A percentile compares a stretch with the other conserved stretches of the same genome.
These are phyloP conservation scores for Nudaria mundana DNA, from an alignment of 2,888 invertebrate genomes.

Conservation along the genomic window DNA sequence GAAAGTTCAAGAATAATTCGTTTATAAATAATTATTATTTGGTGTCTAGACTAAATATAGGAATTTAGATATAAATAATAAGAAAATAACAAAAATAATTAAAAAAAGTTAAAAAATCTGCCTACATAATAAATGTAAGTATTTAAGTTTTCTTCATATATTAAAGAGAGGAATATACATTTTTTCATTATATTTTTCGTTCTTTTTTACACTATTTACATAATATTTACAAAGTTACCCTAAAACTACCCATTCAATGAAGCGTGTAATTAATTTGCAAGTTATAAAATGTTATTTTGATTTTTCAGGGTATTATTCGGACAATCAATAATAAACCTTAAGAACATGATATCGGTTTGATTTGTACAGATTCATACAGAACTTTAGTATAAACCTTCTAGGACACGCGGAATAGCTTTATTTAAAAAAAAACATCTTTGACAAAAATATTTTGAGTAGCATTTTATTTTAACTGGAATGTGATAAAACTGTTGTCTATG, in stretches of 20 bases:
- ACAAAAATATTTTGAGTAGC: too few species aligned
- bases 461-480: too few species aligned
- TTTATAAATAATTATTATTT: not conserved
- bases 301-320: too few species aligned
- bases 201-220: constrained; percentile 68
- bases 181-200: constrained; percentile 48
- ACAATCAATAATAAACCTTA: too few species aligned
- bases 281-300: not conserved
- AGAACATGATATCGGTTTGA: too few species aligned
- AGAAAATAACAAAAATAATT: constrained; percentile 53
- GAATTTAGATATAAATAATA: constrained; percentile 21
- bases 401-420: too few species aligned
- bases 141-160: constrained; percentile 44
- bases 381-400: too few species aligned
- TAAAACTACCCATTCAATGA: constrained; percentile 45
- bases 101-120: constrained; percentile 43
- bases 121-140: constrained; percentile 49
- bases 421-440: too few species aligned
- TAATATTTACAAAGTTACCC: constrained; percentile 46
- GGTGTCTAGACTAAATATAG: not conserved
- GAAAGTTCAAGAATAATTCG: too few species aligned
- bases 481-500: too few species aligned
- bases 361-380: too few species aligned
- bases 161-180: constrained; percentile 59
- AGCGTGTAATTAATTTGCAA: constrained; percentile 30